Base-by-base conservation (phyloP, 2,113 vertebrate species). In the Myrmecophaga tridactyla region DNA sequence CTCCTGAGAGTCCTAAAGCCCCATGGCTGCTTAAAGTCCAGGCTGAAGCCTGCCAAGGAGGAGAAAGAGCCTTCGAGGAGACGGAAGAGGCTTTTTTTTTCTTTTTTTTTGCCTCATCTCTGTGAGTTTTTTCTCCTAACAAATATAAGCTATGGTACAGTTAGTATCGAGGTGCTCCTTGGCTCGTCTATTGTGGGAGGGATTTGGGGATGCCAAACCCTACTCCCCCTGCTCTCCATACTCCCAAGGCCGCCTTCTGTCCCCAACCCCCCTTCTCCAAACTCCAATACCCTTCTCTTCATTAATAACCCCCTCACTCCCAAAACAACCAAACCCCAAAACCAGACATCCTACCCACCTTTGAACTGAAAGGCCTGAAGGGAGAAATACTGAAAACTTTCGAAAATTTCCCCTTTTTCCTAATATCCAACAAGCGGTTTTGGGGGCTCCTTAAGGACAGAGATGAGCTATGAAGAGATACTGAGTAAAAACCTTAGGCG, bases 1-100 rank as follows among this genome's bases (percentile, higher is more conserved):
- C 9, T 1, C 21, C 1, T 0, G 80, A 21, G 36, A 6, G n/a
- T 27, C 86, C 14, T 21, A 34, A 89, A 23, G 20, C 21, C 23
- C 1, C 0, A 1, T 6, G 12, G 17, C 6, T 9, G 27, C 41
- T n/a, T 0, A 0, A 27, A 58, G 20, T 21, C 41, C 18, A 62
- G 75, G 36, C 12, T 56, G 20, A 73, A 78, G 82, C 96, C 96
- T 73, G 31, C 15, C 0, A 62, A 62, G 11, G 41, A 39, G 53
- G 34, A 1, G 4, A 62, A 17, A 36, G 48, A 39, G 63, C 36
- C 13, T 29, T 58, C 6, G 56, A 62, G 11, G 41, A 39, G 53
- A 27, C 1, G 4, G 56, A 20, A 34, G 43, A 29, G 63, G 27
- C 17, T 25, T 58, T n/a, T n/a, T n/a, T n/a, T n/a, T n/a, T n/a